Evolutionary conservation across 2,888 invertebrate species (phyloP).

Genomic region (Rhagium mordax): DNA sequence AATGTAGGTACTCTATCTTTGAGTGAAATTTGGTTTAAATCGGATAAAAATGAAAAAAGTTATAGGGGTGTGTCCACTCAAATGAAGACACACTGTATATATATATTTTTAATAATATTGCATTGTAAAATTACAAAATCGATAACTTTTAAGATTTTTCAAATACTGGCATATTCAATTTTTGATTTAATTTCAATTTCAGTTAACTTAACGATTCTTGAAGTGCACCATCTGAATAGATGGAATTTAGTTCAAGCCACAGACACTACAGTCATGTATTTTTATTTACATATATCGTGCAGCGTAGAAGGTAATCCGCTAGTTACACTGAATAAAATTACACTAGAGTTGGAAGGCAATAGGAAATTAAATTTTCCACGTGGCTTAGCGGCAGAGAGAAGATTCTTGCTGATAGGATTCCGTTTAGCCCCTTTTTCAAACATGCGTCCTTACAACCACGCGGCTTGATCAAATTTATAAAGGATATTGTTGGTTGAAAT

Average conservation of each 20-base stretch:
- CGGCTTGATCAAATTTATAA: constrained; percentile 27
- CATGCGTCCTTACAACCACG: constrained; percentile 36
- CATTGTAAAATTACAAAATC: too few relatives aligned
- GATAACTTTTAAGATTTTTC: too few relatives aligned
- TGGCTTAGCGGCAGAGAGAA: constrained; percentile 47
- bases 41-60: too few relatives aligned
- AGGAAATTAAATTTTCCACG: constrained; percentile 51
- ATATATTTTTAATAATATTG: too few relatives aligned
- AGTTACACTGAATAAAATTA: constrained; percentile 46
- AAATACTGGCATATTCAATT: too few relatives aligned
- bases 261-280: background rate
- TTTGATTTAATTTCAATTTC: too few relatives aligned
- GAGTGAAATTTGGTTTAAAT: too few relatives aligned
- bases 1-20: too few relatives aligned
- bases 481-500: constrained; percentile 26
- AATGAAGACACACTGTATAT: too few relatives aligned
- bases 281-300: background rate
- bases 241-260: background rate
- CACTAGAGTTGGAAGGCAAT: constrained; percentile 38
- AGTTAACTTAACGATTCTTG: too few relatives aligned
- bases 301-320: constrained; percentile 10
- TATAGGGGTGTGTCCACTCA: too few relatives aligned
- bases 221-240: background rate
- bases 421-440: constrained; percentile 44
- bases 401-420: constrained; percentile 46